Evolutionary conservation across 2,888 invertebrate genomes (phyloP).

Genomic region (Eretmocerus hayati): DNA sequence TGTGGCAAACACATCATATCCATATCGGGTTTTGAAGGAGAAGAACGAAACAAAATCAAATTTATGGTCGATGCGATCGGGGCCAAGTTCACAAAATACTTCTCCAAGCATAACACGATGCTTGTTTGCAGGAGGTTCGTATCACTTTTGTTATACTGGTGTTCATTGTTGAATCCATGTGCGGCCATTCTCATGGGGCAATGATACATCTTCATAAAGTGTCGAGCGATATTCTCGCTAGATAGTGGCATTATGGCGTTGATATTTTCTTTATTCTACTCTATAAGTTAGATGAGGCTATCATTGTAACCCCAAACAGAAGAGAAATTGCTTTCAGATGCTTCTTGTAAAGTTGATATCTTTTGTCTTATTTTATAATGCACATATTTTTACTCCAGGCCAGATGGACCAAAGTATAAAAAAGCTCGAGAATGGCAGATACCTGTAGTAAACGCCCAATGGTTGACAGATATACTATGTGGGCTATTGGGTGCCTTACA

Average conservation of each 20-base stretch:
- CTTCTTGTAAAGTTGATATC: no score
- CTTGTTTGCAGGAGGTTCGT: slow-evolving; percentile 62
- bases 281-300: no score
- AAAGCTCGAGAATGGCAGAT: slow-evolving; percentile 90
- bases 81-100: slow-evolving; percentile 72
- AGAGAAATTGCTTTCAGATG: no score
- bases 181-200: no score
- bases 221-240: no score
- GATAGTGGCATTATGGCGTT: no score
- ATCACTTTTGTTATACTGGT: no score
- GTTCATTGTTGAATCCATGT: no score
- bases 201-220: no score
- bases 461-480: slow-evolving; percentile 87
- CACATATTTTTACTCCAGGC: slow-evolving; percentile 49
- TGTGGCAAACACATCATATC: slow-evolving; percentile 72
- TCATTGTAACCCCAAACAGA: no score
- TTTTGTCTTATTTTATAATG: not conserved
- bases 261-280: no score
- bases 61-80: slow-evolving; percentile 81
- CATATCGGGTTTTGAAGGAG: slow-evolving; percentile 82
- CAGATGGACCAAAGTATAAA: slow-evolving; percentile 79
- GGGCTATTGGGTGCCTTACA: slow-evolving; percentile 78
- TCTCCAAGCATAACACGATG: slow-evolving; percentile 72
- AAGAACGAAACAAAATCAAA: slow-evolving; percentile 73
- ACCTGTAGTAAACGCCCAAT: slow-evolving; percentile 85